Evolutionary conservation across 2,797 vertebrate genomes (phyloP), one percentile per base, ranked within the genome.

Genomic region (Capromys pilorides): DNA sequence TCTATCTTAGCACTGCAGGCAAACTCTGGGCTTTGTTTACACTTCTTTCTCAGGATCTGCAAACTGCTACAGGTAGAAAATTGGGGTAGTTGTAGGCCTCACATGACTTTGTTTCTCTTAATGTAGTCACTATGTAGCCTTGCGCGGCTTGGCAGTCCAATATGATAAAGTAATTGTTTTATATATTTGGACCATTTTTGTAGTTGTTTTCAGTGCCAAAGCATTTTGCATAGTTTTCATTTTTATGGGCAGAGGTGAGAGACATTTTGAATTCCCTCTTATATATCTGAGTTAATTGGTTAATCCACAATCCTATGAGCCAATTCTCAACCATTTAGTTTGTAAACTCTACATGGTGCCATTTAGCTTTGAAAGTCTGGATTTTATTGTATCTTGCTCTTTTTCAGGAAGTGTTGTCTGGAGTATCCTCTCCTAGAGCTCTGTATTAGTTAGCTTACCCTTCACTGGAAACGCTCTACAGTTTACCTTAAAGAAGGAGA

Each of bases 371-470:
- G 66, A 33, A n/a, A 71, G 45, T 77, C 62, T 64, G 33, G 0
- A 33, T 93, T 75, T 89, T 69, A 80, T 90, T 36, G 71, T 89
- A 86, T 67, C 26, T 82, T 88, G 4, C 3, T 61, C 5, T 73
- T 80, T 87, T 39, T 39, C 24, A 21, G 83, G 79, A 90, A 94
- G 75, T 86, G 78, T 90, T 84, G 49, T 73, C 86, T 88, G 73
- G 54, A 67, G 24, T 80, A 16, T 73, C 61, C 82, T 84, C 7
- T 80, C 73, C 14, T 24, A 80, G 80, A 93, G 6, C 6, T 45
- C 71, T 28, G 12, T 28, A 31, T 18, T 77, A 39, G 67, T 39
- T n/a, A 77, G 41, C 13, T 49, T 31, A 31, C 26, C 41, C 26
- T 49, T 49, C 73, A 31, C 36, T 77, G 41, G 6, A 24, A 45